Evolutionary conservation across 2,113 vertebrate genomes (phyloP), one percentile per base, ranked within the genome.

Genomic region (Anguilla rostrata): DNA sequence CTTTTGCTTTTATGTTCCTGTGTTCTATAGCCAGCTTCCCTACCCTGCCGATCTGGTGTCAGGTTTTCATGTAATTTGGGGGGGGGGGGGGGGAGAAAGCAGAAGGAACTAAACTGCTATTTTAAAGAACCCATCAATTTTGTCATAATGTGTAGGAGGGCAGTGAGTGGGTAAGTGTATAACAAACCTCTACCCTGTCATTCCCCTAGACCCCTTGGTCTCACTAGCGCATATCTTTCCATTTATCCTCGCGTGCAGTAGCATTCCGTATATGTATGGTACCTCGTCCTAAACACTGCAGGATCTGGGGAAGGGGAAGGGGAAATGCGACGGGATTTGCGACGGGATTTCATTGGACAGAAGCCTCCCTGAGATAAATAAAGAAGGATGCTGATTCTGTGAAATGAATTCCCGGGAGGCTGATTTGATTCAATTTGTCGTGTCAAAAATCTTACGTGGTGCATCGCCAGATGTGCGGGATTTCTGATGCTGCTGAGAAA

Each of bases 111-210:
- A 20, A 43, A 15, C 29, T 34, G 66, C 71, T 26, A 80, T 88
- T 89, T 90, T 88, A 87, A 34, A 83, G 83, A 80, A 83, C 53
- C 75, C 57, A 84, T 86, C 39, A 49, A 86, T 87, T 87, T 83
- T 14, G 60, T 20, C 66, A 75, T 85, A 86, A 85, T 34, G 82
- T 41, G 88, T 57, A 16, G 84, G 46, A 80, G 85, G 78, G 66
- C 15, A 83, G 46, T 89, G 82, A 90, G 84, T 87, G 83, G 53
- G 78, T 92, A 88, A 90, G 41, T 87, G 85, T 83, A 90, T 87
- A 88, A 89, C 83, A 78, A 88, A 85, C 40, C 41, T 82, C 83
- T 53, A 56, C 85, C 71, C 82, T 84, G 26, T 83, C 34, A 60
- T 81, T 83, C 60, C 49, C 83, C 29, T 46, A 82, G 39, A n/a